Evolutionary conservation across 2,888 invertebrate genomes (phyloP).

Genomic region (Hemicrepidius hirtus): DNA sequence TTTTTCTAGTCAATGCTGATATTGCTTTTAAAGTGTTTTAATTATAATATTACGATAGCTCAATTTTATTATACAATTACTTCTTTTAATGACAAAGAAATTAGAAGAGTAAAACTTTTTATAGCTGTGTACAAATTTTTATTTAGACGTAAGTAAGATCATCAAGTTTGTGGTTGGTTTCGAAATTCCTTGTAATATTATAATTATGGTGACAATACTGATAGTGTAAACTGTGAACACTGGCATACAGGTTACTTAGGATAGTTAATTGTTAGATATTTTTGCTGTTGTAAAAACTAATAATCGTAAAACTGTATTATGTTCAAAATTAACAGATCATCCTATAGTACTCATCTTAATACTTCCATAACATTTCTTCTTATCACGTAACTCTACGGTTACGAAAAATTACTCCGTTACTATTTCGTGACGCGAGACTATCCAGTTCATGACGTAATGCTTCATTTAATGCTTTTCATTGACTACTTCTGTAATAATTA

Average conservation of each 20-base stretch:
- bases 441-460: neutral
- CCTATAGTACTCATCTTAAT: constrained; percentile 21
- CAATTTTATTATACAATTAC: constrained; percentile 33
- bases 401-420: constrained; percentile 18
- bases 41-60: constrained; percentile 32
- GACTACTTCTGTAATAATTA: constrained; percentile 7
- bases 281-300: constrained; percentile 60
- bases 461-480: constrained; percentile 22
- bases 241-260: constrained; percentile 66
- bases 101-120: constrained; percentile 26
- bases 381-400: constrained; percentile 18
- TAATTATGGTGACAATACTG: constrained; percentile 66
- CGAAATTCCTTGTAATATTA: constrained; percentile 30
- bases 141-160: constrained; percentile 17
- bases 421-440: constrained; percentile 18
- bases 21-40: constrained; percentile 24
- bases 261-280: constrained; percentile 60
- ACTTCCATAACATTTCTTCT: constrained; percentile 30
- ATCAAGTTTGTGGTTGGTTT: constrained; percentile 36
- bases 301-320: constrained; percentile 30
- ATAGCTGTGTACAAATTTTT: constrained; percentile 28
- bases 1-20: constrained; percentile 26
- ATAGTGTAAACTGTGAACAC: constrained; percentile 64
- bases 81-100: constrained; percentile 11
- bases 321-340: constrained; percentile 26